Evolutionary conservation across 2,797 vertebrate genomes (phyloP).

Genomic region (Thaleichthys pacificus): DNA sequence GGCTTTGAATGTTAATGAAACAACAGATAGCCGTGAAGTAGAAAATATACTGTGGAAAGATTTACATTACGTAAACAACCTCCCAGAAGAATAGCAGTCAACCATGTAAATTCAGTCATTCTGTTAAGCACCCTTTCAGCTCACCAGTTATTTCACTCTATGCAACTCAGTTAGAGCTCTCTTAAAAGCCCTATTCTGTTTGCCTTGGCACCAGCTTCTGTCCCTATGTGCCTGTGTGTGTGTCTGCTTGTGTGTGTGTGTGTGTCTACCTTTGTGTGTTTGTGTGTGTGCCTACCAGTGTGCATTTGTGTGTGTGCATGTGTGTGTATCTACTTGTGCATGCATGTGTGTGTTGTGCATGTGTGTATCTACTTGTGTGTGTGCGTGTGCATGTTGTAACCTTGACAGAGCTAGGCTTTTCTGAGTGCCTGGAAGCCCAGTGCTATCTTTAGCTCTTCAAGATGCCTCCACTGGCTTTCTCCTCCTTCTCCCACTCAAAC

Average conservation of each 20-base stretch:
- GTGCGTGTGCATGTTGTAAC: slow-evolving; percentile 46
- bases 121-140: not conserved
- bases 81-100: not conserved
- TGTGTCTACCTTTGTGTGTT: slow-evolving; percentile 22
- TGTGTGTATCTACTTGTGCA: slow-evolving; percentile 30
- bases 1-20: not conserved
- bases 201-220: slow-evolving; percentile 16
- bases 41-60: not conserved
- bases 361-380: slow-evolving; percentile 30
- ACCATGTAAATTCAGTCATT: not conserved
- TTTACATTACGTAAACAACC: not conserved
- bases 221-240: slow-evolving; percentile 17
- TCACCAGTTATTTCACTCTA: slow-evolving; percentile 24
- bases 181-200: slow-evolving; percentile 24
- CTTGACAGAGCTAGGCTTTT: slow-evolving; percentile 69
- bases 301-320: slow-evolving; percentile 13
- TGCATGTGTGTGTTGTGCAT: slow-evolving; percentile 9
- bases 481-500: slow-evolving; percentile 46
- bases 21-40: not conserved
- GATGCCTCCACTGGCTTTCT: slow-evolving; percentile 70
- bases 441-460: slow-evolving; percentile 78
- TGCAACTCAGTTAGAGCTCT: slow-evolving; percentile 10
- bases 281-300: slow-evolving; percentile 27
- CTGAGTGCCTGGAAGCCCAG: slow-evolving; percentile 68
- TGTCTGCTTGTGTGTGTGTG: slow-evolving; percentile 24